Evolutionary conservation across 2,888 invertebrate genomes (phyloP).

Genomic region (Schizotus pectinicornis): DNA sequence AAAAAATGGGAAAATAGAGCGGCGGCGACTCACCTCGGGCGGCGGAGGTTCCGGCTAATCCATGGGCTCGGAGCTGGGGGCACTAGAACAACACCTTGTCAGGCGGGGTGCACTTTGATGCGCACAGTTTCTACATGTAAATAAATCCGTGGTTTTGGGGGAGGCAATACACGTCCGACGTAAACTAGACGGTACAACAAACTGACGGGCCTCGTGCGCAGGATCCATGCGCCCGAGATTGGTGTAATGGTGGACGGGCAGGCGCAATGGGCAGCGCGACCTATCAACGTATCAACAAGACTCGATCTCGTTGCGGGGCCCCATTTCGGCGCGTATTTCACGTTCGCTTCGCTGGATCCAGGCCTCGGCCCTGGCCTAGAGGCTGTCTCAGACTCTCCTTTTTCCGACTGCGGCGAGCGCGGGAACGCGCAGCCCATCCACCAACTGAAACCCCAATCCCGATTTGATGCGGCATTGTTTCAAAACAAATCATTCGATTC

Average conservation of each 20-base stretch:
- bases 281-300: constrained; percentile 19
- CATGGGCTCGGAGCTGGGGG: neutral
- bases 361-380: too few species aligned
- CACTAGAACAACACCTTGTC: neutral
- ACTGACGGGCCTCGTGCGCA: constrained; percentile 34
- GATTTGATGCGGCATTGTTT: too few species aligned
- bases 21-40: constrained; percentile 39
- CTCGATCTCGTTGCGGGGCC: constrained; percentile 18
- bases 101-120: constrained; percentile 10
- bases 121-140: constrained; percentile 26
- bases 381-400: too few species aligned
- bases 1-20: constrained; percentile 26
- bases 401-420: too few species aligned
- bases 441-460: too few species aligned
- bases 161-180: constrained; percentile 22
- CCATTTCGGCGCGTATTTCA: neutral
- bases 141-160: constrained; percentile 26
- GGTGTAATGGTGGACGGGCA: constrained; percentile 48
- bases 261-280: constrained; percentile 37
- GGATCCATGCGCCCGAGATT: constrained; percentile 17
- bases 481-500: too few species aligned
- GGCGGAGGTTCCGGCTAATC: constrained; percentile 8
- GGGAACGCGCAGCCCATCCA: too few species aligned
- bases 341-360: too few species aligned
- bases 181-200: constrained; percentile 26